phyloP scores from a whole-genome alignment of 2,888 invertebrate species.

The Platycheirus rosarum region DNA sequence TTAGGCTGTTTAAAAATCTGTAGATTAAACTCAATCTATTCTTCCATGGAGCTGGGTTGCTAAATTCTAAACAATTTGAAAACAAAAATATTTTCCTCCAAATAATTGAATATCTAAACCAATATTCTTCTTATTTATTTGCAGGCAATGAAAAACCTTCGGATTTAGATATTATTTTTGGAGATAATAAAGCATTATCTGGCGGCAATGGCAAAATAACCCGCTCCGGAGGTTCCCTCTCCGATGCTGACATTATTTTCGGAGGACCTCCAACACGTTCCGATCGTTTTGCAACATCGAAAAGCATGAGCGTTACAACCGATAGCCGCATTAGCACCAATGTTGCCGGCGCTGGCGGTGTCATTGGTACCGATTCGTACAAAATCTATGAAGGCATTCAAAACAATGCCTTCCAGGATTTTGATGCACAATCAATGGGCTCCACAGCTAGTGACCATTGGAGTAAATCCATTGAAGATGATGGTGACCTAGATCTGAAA shows the following conservation, averaged over 20 bases:
- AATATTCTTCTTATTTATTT: slow-evolving; percentile 68
- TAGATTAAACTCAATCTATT: too few relatives aligned
- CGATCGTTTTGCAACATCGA: slow-evolving; percentile 80
- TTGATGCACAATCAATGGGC: slow-evolving; percentile 77
- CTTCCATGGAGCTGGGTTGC: too few relatives aligned
- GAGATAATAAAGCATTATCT: slow-evolving; percentile 76
- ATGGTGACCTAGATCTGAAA: slow-evolving; percentile 81
- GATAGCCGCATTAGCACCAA: slow-evolving; percentile 74
- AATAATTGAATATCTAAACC: slow-evolving; percentile 24
- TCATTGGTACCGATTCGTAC: slow-evolving; percentile 75
- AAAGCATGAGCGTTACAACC: slow-evolving; percentile 82
- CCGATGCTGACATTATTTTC: slow-evolving; percentile 82
- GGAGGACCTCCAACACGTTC: slow-evolving; percentile 78
- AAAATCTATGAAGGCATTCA: slow-evolving; percentile 82
- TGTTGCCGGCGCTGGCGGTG: slow-evolving; percentile 53
- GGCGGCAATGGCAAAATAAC: slow-evolving; percentile 78
- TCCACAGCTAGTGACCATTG: slow-evolving; percentile 76
- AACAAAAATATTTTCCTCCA: slow-evolving; percentile 13
- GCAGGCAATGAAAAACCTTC: slow-evolving; percentile 80
- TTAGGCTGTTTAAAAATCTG: too few relatives aligned
- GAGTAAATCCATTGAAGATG: slow-evolving; percentile 78
- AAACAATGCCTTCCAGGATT: slow-evolving; percentile 82
- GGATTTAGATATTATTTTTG: slow-evolving; percentile 81
- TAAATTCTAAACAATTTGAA: too few relatives aligned
- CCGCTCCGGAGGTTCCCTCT: slow-evolving; percentile 80